Conservation (phyloP, 2,113 vertebrate genomes). For the Tachycineta bicolor region DNA sequence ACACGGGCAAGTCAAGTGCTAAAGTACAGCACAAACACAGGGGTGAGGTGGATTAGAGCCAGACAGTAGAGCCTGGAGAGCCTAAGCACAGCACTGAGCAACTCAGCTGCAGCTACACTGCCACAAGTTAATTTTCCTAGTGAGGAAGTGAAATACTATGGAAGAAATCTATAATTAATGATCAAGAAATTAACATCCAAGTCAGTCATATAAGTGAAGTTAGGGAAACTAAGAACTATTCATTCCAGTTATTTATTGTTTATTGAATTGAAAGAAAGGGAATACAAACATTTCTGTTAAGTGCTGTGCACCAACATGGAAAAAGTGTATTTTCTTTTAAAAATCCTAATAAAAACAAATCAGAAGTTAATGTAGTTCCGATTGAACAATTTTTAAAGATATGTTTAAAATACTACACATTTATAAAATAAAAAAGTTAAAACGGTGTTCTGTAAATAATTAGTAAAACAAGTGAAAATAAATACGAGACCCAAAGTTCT, state of each 20-base stretch:
- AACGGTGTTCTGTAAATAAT: conserved; percentile 80
- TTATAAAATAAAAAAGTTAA: conserved; percentile 82
- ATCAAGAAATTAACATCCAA: conserved; percentile 6
- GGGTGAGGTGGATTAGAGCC: background rate
- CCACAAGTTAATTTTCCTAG: background rate
- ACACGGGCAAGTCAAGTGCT: rapidly evolving
- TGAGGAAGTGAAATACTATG: rapidly evolving
- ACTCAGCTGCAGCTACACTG: background rate
- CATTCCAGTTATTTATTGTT: conserved; percentile 80
- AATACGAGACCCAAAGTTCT: conserved; percentile 90
- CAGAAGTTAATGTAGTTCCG: conserved; percentile 75
- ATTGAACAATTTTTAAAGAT: conserved; percentile 70
- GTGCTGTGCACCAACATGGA: conserved; percentile 80
- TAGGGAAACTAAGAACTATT: conserved; percentile 67
- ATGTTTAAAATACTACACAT: conserved; percentile 80
- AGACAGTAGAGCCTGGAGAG: background rate
- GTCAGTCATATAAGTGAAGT: conserved; percentile 32
- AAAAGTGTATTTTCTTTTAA: conserved; percentile 67
- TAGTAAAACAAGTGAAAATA: conserved; percentile 83
- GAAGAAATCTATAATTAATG: background rate
- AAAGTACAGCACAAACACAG: background rate
- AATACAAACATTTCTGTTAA: conserved; percentile 81
- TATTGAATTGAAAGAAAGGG: conserved; percentile 83
- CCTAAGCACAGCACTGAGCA: background rate
- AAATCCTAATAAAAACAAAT: conserved; percentile 76